Conservation (phyloP, 2,113 vertebrate genomes). For the Megaceryle maxima region DNA sequence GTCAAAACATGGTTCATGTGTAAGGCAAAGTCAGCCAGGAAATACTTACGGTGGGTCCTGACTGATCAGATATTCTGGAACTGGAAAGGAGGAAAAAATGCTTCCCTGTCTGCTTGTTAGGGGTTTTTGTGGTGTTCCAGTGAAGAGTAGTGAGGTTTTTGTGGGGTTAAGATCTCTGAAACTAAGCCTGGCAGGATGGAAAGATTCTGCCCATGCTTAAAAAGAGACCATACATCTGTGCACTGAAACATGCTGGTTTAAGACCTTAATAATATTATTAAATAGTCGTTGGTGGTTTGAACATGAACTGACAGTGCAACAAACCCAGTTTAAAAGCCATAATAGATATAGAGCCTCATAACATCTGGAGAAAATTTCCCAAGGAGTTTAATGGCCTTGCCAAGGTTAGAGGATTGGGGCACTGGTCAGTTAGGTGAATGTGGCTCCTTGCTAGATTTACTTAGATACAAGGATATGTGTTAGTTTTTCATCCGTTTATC, state of each 20-base stretch:
- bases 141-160: slow-evolving; percentile 25
- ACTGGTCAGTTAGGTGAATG: neutral
- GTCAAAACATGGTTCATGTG: neutral
- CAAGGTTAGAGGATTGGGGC: neutral
- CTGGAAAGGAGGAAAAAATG: slow-evolving; percentile 20
- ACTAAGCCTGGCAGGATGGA: slow-evolving; percentile 12
- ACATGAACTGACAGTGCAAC: neutral
- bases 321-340: neutral
- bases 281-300: neutral
- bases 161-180: slow-evolving; percentile 15
- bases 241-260: neutral
- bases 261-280: slow-evolving; percentile 4
- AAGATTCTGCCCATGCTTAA: neutral
- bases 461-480: neutral
- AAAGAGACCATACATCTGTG: neutral
- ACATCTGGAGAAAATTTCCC: neutral
- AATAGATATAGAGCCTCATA: neutral
- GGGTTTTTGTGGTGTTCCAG: slow-evolving; percentile 40
- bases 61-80: slow-evolving; percentile 6
- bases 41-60: neutral
- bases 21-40: slow-evolving; percentile 15
- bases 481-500: neutral
- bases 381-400: neutral
- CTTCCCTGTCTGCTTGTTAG: slow-evolving; percentile 41
- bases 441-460: neutral